Base-by-base conservation (phyloP, 2,888 invertebrate species). In the Dynastes grantii region DNA sequence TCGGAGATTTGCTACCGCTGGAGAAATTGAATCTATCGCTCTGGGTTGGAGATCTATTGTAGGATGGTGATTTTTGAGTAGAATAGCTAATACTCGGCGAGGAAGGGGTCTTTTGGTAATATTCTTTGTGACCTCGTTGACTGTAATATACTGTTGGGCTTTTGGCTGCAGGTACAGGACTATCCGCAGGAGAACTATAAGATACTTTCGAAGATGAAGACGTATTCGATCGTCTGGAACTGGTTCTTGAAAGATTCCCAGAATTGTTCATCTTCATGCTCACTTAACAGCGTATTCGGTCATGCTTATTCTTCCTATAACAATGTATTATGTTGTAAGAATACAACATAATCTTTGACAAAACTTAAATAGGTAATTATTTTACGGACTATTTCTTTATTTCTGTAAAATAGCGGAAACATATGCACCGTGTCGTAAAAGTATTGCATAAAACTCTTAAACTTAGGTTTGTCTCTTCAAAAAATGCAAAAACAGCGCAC, bases 101-200 rank as follows among this genome's bases (percentile, higher is more conserved):
- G 61, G 76, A 63, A 40, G 78, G 55, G 64, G 55, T 58, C 29
- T 79, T 80, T 76, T 77, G 79, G 37, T 73, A 61, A 53, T 51
- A 27, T 13, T 68, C 67, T 27, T 78, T 78, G 16, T 78, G 70
- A 8, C 16, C 27, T 27, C 75, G 78, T 79, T 49, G 67, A 29
- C 85, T 84, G 79, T 85, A 85, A 76, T 81, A 85, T 29, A 84
- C 76, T 2, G 85, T 84, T 9, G 88, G 87, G 80, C 87, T 88
- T 53, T 85, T 84, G 3, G 87, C 81, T 1, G 81, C 80, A 8
- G 83, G 83, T 29, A 81, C 78, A 6, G 85, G 83, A 79, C 84
- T 84, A 6, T 84, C 81, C 8, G 86, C 83, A 3, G 87, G 86
- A 4, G 88, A 86, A 1, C 87, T 87, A 80, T 86, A 88, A 0